phyloP scores from a whole-genome alignment of 2,113 vertebrate genomes.

The Columba janthina region DNA sequence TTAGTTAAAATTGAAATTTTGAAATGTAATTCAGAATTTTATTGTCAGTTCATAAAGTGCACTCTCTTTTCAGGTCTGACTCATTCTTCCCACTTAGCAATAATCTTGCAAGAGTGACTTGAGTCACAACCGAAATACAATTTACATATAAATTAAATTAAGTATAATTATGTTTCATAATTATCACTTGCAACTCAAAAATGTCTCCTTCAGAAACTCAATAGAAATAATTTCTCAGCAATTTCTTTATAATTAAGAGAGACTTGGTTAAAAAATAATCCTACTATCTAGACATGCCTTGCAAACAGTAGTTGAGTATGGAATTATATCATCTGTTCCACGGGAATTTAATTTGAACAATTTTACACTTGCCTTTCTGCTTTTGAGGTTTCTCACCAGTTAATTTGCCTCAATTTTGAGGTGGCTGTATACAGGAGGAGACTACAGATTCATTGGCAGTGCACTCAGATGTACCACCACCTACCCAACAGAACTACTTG shows the following conservation, averaged over 20 bases:
- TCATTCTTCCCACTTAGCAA: slow-evolving; percentile 33
- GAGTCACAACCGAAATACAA: slow-evolving; percentile 47
- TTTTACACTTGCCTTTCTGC: neutral
- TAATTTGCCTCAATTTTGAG: neutral
- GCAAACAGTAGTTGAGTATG: neutral
- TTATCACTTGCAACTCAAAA: slow-evolving; percentile 48
- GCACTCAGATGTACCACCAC: neutral
- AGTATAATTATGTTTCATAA: slow-evolving; percentile 46
- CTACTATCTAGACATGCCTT: neutral
- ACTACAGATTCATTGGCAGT: neutral
- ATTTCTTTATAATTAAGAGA: slow-evolving; percentile 1
- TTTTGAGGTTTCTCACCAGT: neutral
- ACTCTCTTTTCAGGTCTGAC: neutral
- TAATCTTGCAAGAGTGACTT: slow-evolving; percentile 3
- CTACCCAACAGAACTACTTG: neutral
- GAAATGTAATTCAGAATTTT: slow-evolving; percentile 55
- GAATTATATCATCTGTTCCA: neutral
- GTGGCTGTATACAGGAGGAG: neutral
- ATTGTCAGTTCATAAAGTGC: slow-evolving; percentile 6
- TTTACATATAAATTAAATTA: slow-evolving; percentile 69
- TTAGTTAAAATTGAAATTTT: slow-evolving; percentile 45
- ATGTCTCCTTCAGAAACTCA: slow-evolving; percentile 31
- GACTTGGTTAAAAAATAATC: neutral
- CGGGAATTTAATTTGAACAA: neutral
- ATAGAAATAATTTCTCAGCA: slow-evolving; percentile 20